Evolutionary conservation across 2,888 invertebrate genomes (phyloP), one percentile per base, ranked within the genome.

Genomic region (Malthinus seriepunctatus): DNA sequence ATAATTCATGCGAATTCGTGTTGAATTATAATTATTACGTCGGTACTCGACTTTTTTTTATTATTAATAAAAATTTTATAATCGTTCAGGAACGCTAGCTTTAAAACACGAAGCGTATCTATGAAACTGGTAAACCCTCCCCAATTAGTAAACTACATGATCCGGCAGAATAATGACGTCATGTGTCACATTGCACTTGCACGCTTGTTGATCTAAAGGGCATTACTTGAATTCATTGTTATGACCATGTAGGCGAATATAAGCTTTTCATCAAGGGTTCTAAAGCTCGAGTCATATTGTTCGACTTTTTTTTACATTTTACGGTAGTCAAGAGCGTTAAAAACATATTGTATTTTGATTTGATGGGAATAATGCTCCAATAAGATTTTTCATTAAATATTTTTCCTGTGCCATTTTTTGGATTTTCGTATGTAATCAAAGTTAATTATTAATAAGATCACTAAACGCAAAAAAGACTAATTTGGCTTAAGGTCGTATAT

Each of bases 101-200:
- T 39, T 11, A n/a, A 31, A n/a, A 32, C n/a, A n/a, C 15, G 46
- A 38, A 49, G 11, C 44, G 14, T 15, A 45, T 37, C 32, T 45
- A 9, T 45, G 35, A 48, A 55, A 48, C 56, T 35, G 57, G 60
- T 54, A 52, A 62, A 62, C 71, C 73, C 73, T 72, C 71, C 71
- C 77, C 76, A 76, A 77, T 77, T 77, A 76, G 76, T 67, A 71
- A 67, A 66, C 73, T 71, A 71, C 72, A 76, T 76, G 74, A 76
- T 76, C 74, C 75, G 69, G 67, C 68, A 68, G 71, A 75, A 77
- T 77, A 76, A 78, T 76, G 77, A 76, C 73, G 75, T 75, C 76
- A 75, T 75, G 76, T 77, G 76, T 77, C 76, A 73, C 72, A 71
- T 75, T 75, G 73, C 73, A 77, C 76, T 76, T 76, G 76, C 74